Evolutionary conservation across 2,113 vertebrate species (phyloP), one percentile per base, ranked within the genome.

Genomic region (Myiopsitta monachus): DNA sequence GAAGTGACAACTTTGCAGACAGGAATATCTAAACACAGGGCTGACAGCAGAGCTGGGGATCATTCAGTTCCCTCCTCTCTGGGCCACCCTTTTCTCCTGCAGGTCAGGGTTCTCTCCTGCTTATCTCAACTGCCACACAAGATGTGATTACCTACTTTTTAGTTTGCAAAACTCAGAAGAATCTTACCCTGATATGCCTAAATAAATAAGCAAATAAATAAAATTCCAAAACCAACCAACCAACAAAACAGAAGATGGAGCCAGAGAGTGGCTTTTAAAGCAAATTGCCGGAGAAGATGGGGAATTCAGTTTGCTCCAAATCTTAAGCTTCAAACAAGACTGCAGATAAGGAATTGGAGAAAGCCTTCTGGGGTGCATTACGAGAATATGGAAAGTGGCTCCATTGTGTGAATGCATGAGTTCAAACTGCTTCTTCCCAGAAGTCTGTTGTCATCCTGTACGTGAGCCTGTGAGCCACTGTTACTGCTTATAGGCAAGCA

Each of bases 191-290:
- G 24, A 7, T 22, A 16, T 14, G 44, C 21, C 9, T 11, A 76
- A 69, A 63, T 30, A 73, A 27, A 81, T 9, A n/a, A 5, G n/a
- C 18, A 46, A 46, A 73, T 38, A 69, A 82, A 18, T 7, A 36
- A 41, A 68, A 23, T 28, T 26, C 47, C 64, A 62, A 47, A 39
- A 22, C 69, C 41, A 80, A 49, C 5, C 14, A 59, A 59, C 57
- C 22, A 16, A 87, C 14, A 31, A 28, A 95, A 81, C 96, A 87
- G 95, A 43, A 96, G 96, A 94, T 96, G 96, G 96, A 92, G 96
- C 95, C 95, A 97, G 91, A 97, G 96, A 96, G 96, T 87, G 91
- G 90, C 54, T 83, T 96, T 94, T 87, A 87, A 82, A 94, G 77
- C n/a, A 67, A 76, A n/a, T n/a, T 36, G 38, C 39, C 14, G 17